These are phyloP conservation scores for Hippocampus barbouri DNA, from an alignment of 2,113 vertebrate species.

Conservation along the genomic window DNA sequence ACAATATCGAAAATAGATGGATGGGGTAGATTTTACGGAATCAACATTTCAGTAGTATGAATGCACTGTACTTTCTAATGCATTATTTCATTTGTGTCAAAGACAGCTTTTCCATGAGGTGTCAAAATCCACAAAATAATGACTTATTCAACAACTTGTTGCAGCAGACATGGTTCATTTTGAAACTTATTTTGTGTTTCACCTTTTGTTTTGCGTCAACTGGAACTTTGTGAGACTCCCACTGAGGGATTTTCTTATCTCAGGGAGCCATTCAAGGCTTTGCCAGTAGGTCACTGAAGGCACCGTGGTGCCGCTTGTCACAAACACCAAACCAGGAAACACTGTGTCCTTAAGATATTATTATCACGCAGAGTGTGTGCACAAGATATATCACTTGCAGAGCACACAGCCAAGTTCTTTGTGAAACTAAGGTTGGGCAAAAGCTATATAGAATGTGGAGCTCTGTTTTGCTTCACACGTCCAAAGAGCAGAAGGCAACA, in stretches of 20 bases:
- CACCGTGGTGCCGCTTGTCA: not conserved
- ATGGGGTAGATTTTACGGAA: no score
- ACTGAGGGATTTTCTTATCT: not conserved
- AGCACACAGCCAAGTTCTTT: not conserved
- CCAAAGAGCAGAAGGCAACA: not conserved
- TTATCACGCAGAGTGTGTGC: not conserved
- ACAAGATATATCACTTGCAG: not conserved
- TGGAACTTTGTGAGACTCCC: not conserved
- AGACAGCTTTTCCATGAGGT: no score
- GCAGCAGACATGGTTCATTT: not conserved
- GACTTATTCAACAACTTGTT: not conserved
- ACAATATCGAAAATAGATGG: no score
- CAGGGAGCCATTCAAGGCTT: constrained; percentile 4
- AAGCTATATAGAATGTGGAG: not conserved
- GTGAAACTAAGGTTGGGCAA: not conserved
- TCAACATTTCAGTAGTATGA: no score
- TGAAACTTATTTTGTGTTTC: not conserved
- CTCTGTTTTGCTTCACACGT: not conserved
- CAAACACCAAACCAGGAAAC: constrained; percentile 2
- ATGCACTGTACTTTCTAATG: no score
- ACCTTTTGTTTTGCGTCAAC: not conserved
- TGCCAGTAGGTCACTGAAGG: constrained; percentile 1
- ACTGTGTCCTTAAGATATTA: constrained; percentile 8
- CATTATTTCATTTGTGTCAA: no score
- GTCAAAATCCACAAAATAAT: not conserved